Evolutionary conservation across 2,113 vertebrate species (phyloP), one percentile per base, ranked within the genome.

Genomic region (Lanius ludovicianus): DNA sequence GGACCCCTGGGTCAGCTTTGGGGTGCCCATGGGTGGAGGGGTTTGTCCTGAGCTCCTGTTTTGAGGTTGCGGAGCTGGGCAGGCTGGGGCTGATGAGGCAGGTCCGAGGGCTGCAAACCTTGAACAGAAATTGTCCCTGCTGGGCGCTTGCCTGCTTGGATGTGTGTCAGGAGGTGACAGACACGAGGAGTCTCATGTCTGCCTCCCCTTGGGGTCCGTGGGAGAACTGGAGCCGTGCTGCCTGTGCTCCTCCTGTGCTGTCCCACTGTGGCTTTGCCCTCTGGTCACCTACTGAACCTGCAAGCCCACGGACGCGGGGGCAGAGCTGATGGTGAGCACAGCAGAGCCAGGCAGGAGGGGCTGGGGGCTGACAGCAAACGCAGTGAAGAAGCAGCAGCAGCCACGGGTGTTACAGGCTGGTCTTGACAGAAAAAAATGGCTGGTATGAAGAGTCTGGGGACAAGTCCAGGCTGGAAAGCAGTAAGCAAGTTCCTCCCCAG

Each of bases 381-480:
- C 1, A 0, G 65, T 2, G 2, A 19, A 74, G 73, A 64, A 84
- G 77, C 30, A 84, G 77, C 30, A 60, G 1, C 16, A 84, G 90
- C 50, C 2, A 5, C 9, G 53, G 39, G 59, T 7, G 18, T n/a
- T 96, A 31, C 24, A 57, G 77, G 68, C 91, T 95, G 73, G 41
- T 89, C 70, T 90, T 49, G 0, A 67, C 71, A 90, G 68, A 57
- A 97, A 94, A 94, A 95, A 97, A 90, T 84, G 75, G 86, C 79
- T 96, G 95, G 95, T 92, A 96, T 97, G 94, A 95, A 57, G 76
- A 88, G 50, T 39, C 67, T 79, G 90, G 68, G 94, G 90, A 96
- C 95, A 97, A 95, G 95, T 77, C 86, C 73, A 41, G 95, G 80
- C 96, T 95, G 76, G 95, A 95, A 93, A 88, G 46, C 63, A 67